Base-by-base conservation (phyloP, 2,797 vertebrate genomes). In the Acrossocheilus fasciatus region DNA sequence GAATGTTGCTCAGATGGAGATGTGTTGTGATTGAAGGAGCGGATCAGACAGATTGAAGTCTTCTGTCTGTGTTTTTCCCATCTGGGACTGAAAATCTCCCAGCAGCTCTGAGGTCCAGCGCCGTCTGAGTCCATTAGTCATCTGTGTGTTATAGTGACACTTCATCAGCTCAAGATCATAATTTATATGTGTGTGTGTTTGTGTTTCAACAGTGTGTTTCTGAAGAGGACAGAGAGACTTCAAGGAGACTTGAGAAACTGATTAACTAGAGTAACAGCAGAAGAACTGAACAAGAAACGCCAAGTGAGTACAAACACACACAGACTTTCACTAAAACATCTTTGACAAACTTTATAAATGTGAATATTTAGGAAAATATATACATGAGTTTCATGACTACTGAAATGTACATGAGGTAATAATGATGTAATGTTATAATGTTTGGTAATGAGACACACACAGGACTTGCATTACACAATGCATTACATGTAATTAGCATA, bases 11-110 rank as follows among this genome's bases (percentile, higher is more conserved):
- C 26, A 66, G 62, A 66, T 66, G 62, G 62, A 66, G 23, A 30
- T 34, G 76, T 84, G 54, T 73, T 45, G 64, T 47, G 52, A 59
- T 78, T 59, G 20, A 57, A 45, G 41, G 68, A 84, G 86, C 77
- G 77, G 89, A 87, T 82, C 72, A 85, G 86, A 83, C 86, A 88
- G 88, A 89, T 88, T 90, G 85, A 85, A 83, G 83, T 88, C 82
- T 87, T 76, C 82, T 84, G 69, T 83, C 54, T 77, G 76, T 41
- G 50, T 45, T n/a, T 52, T 39, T 59, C 36, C 80, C 81, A 74
- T 73, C 76, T 78, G 83, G 64, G 83, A 70, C 50, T 34, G 64
- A 59, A 73, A 30, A 73, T 73, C n/a, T 73, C 69, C 30, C 73
- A 36, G 41, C 43, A 43, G 9, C 47, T 36, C 73, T 9, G 74